phyloP scores from a whole-genome alignment of 1,140 invertebrate genomes.

The Monochamus saltuarius region DNA sequence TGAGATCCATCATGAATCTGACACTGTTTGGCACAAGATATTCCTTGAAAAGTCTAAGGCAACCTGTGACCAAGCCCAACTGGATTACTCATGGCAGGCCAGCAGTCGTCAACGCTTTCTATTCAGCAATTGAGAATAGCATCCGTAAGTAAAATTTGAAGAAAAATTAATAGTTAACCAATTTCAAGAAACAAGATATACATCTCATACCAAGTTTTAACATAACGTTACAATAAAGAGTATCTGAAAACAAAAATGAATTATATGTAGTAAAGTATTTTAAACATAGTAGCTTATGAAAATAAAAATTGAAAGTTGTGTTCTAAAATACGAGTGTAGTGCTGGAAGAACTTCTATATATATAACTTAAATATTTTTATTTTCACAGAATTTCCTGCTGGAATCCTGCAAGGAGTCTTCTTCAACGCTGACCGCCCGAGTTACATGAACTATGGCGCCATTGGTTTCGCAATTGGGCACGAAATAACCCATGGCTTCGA shows the following conservation, averaged over 20 bases:
- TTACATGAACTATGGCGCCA: constrained; percentile 74
- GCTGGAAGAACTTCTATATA: background rate
- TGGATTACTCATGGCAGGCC: constrained; percentile 66
- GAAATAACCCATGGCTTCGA: constrained; percentile 72
- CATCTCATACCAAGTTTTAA: no score
- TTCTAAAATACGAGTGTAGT: no score
- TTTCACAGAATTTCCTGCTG: constrained; percentile 70
- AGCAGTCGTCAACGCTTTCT: constrained; percentile 69
- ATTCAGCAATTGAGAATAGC: constrained; percentile 66
- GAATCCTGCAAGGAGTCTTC: constrained; percentile 74
- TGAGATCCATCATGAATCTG: constrained; percentile 62
- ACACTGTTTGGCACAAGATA: constrained; percentile 63
- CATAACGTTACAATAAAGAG: no score
- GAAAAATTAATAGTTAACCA: background rate
- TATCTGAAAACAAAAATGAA: no score
- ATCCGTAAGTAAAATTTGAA: constrained; percentile 59
- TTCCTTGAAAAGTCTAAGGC: constrained; percentile 60
- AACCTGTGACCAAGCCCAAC: constrained; percentile 67
- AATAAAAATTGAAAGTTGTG: no score
- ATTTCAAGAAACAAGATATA: no score
- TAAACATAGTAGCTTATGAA: no score
- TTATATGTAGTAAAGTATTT: no score
- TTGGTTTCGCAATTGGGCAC: constrained; percentile 69
- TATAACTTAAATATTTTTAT: background rate
- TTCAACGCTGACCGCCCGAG: constrained; percentile 68